Conservation (phyloP, 35 echinoderm and acorn worm genomes). For the Hemicentrotus pulcherrimus region DNA sequence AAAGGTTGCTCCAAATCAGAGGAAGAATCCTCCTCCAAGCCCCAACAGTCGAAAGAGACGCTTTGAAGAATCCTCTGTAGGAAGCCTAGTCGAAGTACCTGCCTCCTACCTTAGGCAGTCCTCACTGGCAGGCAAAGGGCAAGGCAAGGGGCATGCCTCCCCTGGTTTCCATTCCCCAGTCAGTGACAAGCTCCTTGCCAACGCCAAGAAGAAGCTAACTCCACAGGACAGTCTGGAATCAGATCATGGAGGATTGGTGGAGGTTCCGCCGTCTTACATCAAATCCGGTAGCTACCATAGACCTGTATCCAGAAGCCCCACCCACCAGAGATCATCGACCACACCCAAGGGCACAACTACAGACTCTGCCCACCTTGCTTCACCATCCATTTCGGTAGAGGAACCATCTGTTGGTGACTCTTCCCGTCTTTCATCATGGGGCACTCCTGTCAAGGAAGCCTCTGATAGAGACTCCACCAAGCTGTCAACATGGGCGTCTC, state of each 20-base stretch:
- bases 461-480: background rate
- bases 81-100: background rate
- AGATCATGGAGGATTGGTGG: conserved; percentile 5
- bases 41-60: conserved; percentile 35
- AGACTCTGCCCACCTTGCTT: background rate
- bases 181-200: background rate
- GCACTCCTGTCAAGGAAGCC: background rate
- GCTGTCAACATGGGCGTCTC: background rate
- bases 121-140: background rate
- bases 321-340: background rate
- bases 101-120: conserved; percentile 12
- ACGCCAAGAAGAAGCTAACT: background rate
- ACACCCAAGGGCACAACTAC: background rate
- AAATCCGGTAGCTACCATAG: background rate
- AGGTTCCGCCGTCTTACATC: conserved; percentile 40
- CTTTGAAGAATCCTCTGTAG: conserved; percentile 7
- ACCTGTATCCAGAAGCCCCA: conserved; percentile 36
- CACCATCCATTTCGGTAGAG: background rate
- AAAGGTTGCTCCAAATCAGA: background rate
- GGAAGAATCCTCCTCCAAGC: background rate
- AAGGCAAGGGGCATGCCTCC: background rate
- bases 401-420: background rate
- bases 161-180: background rate
- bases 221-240: conserved; percentile 43
- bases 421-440: background rate